phyloP scores from a whole-genome alignment of 2,113 vertebrate genomes.

The Lepisosteus osseus region DNA sequence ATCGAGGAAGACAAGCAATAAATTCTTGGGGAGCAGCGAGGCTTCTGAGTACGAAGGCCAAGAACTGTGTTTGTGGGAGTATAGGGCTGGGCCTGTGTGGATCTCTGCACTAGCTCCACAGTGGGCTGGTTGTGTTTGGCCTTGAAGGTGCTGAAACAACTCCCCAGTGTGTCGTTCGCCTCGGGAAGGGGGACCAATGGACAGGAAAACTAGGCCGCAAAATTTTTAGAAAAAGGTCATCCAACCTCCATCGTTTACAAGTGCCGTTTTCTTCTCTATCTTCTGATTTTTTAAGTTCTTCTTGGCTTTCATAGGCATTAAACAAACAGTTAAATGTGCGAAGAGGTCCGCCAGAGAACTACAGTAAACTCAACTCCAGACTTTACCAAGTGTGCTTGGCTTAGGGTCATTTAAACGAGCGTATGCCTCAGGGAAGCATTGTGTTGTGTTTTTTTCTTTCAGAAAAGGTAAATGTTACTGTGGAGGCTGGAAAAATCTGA shows the following conservation, averaged over 20 bases:
- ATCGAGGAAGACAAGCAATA: not conserved
- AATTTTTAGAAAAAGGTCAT: conserved; percentile 12
- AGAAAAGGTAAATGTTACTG: conserved; percentile 34
- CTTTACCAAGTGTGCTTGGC: not conserved
- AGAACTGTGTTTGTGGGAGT: not conserved
- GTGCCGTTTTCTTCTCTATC: not conserved
- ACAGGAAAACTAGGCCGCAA: conserved; percentile 26
- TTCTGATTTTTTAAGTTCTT: no score
- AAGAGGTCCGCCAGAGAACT: not conserved
- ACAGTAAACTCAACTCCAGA: no score
- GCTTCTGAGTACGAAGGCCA: not conserved
- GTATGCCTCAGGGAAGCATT: not conserved
- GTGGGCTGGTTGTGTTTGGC: conserved; percentile 2
- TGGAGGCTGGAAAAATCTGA: conserved; percentile 26
- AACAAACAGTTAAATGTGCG: not conserved
- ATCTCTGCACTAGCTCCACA: not conserved
- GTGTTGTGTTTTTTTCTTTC: not conserved
- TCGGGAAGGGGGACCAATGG: conserved; percentile 6
- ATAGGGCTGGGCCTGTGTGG: not conserved
- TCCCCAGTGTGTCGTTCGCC: conserved; percentile 23
- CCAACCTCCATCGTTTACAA: conserved; percentile 13
- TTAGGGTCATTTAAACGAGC: not conserved
- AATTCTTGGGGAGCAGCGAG: not conserved
- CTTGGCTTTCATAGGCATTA: not conserved
- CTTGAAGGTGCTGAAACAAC: conserved; percentile 10